phyloP scores from a whole-genome alignment of 2,113 vertebrate genomes.

The Leucopternis melanops region DNA sequence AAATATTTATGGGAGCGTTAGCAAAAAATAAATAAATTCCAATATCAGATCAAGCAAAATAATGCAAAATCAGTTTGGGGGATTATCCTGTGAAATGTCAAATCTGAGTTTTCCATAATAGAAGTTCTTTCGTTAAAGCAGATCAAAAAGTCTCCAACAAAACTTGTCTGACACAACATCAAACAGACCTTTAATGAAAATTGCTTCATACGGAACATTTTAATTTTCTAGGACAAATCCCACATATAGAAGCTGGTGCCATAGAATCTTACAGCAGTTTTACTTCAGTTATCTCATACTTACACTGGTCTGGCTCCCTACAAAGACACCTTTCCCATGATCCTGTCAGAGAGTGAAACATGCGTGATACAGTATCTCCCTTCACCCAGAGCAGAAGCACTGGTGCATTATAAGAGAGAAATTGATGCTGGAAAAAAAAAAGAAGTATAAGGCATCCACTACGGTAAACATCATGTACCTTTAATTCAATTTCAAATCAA shows the following conservation, averaged over 20 bases:
- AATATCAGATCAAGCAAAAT: background rate
- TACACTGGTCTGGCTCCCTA: background rate
- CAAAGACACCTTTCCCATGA: background rate
- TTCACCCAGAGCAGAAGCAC: background rate
- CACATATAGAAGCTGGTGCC: background rate
- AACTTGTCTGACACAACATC: background rate
- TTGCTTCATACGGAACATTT: background rate
- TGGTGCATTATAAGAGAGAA: background rate
- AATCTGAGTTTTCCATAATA: background rate
- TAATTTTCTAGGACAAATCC: background rate
- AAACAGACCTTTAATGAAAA: background rate
- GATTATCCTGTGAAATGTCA: background rate
- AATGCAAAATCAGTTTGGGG: background rate
- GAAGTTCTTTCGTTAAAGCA: background rate
- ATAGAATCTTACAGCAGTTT: background rate
- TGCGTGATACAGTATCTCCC: background rate
- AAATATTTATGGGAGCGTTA: background rate
- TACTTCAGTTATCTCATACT: background rate
- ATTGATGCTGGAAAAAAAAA: background rate
- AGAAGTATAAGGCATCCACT: background rate
- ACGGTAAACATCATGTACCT: rapidly evolving
- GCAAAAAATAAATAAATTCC: background rate
- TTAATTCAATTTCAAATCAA: background rate
- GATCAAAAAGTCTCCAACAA: background rate
- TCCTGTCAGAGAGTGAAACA: background rate